A percentile compares a stretch with the other conserved stretches of the same genome.
Conservation (phyloP, 2,888 invertebrate species). For the Oscheius sp. region DNA sequence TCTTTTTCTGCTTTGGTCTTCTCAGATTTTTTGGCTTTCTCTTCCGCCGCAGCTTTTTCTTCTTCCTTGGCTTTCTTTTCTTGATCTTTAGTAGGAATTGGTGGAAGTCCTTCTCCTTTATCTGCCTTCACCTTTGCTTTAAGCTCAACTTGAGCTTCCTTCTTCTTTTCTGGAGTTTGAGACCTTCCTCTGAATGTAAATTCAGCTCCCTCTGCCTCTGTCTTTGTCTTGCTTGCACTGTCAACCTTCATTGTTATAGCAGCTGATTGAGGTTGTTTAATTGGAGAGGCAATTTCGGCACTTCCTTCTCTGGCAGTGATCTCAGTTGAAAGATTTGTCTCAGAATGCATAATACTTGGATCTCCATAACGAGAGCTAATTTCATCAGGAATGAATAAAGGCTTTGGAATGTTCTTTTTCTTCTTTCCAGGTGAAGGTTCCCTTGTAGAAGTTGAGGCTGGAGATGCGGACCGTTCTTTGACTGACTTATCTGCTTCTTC, state of each 20-base stretch:
- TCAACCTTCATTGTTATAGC: constrained; percentile 51
- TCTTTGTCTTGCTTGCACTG: constrained; percentile 25
- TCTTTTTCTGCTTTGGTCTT: constrained; percentile 19
- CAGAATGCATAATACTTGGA: constrained; percentile 55
- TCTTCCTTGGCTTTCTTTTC: constrained; percentile 16
- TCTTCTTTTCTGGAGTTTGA: constrained; percentile 37
- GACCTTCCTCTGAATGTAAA: constrained; percentile 50
- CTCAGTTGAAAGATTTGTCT: constrained; percentile 54
- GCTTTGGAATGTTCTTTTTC: constrained; percentile 54
- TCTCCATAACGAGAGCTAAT: constrained; percentile 65
- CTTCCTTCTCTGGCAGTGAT: constrained; percentile 55
- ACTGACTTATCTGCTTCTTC: constrained; percentile 10
- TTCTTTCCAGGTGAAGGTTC: constrained; percentile 23
- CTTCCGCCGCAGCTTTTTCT: background rate
- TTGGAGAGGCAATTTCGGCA: constrained; percentile 49
- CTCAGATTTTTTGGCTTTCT: constrained; percentile 8
- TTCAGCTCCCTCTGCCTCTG: constrained; percentile 43
- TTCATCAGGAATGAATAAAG: constrained; percentile 67
- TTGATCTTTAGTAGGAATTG: constrained; percentile 25
- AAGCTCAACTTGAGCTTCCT: constrained; percentile 11
- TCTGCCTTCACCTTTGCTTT: constrained; percentile 6
- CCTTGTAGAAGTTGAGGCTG: background rate
- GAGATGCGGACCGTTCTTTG: constrained; percentile 30
- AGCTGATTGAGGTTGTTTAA: constrained; percentile 46
- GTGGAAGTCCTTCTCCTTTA: constrained; percentile 22